phyloP scores from a whole-genome alignment of 2,888 invertebrate genomes.

The Melanchra persicariae region DNA sequence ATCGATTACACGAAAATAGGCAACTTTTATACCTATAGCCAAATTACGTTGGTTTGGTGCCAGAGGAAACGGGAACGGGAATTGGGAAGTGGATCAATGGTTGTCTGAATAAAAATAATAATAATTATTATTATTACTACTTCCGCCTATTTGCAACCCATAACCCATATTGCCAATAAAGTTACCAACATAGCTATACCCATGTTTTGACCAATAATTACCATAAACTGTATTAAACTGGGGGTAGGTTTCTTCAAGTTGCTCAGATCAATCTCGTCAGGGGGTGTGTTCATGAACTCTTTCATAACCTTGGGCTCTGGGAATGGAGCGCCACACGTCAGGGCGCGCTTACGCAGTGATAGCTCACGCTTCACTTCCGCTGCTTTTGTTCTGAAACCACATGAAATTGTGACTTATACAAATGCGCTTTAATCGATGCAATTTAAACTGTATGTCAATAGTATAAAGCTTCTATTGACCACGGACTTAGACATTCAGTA shows the following conservation, averaged over 20 bases:
- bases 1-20: neutral
- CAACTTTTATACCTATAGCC: neutral
- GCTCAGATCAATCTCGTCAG: conserved; percentile 89
- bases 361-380: conserved; percentile 93
- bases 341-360: conserved; percentile 92
- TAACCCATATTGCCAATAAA: neutral
- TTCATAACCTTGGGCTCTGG: conserved; percentile 94
- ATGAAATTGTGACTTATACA: neutral
- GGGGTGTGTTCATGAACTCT: conserved; percentile 92
- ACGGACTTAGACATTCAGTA: neutral
- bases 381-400: conserved; percentile 90
- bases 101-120: no score
- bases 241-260: conserved; percentile 92
- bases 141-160: neutral
- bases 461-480: neutral
- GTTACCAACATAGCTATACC: neutral
- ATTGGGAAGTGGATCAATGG: no score
- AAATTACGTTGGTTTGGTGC: neutral
- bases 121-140: no score
- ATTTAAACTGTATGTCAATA: neutral
- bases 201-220: conserved; percentile 73
- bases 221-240: conserved; percentile 93
- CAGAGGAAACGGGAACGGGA: neutral
- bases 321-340: conserved; percentile 91
- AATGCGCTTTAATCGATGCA: neutral